phyloP scores from a whole-genome alignment of 2,113 vertebrate species.

The Seriola dumerili region DNA sequence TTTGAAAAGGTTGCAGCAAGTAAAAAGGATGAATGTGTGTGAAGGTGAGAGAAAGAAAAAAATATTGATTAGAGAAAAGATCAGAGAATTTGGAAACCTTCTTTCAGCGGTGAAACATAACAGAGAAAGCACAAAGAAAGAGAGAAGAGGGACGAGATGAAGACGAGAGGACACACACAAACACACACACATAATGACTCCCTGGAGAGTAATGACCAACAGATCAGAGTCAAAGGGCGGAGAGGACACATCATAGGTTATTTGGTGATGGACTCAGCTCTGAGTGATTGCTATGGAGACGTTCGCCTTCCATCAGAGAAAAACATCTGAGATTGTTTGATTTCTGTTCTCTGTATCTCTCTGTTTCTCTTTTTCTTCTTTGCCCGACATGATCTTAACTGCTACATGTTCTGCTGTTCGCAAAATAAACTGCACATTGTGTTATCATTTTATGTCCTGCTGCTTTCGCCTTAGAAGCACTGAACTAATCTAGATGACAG shows the following conservation, averaged over 20 bases:
- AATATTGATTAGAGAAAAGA: background rate
- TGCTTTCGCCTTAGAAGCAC: slow-evolving; percentile 1
- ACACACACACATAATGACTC: slow-evolving; percentile 19
- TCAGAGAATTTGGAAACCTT: slow-evolving; percentile 3
- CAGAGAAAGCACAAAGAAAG: background rate
- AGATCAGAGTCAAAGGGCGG: slow-evolving; percentile 2
- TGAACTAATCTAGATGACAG: background rate
- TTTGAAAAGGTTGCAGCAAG: background rate
- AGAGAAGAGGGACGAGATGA: background rate
- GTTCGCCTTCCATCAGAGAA: background rate
- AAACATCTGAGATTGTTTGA: background rate
- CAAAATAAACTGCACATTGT: background rate
- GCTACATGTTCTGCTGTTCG: background rate
- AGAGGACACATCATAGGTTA: slow-evolving; percentile 7
- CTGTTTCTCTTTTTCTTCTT: background rate
- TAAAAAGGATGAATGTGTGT: background rate
- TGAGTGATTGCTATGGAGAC: slow-evolving; percentile 5
- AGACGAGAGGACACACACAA: background rate
- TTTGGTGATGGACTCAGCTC: background rate
- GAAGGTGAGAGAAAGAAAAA: background rate
- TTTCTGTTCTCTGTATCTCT: background rate
- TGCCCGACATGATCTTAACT: background rate
- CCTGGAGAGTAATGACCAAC: background rate
- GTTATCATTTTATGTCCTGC: background rate
- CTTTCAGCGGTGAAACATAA: background rate